A percentile compares a stretch with the other conserved stretches of the same genome.
phyloP scores from a whole-genome alignment of 2,797 vertebrate genomes.

The Pitangus sulphuratus region DNA sequence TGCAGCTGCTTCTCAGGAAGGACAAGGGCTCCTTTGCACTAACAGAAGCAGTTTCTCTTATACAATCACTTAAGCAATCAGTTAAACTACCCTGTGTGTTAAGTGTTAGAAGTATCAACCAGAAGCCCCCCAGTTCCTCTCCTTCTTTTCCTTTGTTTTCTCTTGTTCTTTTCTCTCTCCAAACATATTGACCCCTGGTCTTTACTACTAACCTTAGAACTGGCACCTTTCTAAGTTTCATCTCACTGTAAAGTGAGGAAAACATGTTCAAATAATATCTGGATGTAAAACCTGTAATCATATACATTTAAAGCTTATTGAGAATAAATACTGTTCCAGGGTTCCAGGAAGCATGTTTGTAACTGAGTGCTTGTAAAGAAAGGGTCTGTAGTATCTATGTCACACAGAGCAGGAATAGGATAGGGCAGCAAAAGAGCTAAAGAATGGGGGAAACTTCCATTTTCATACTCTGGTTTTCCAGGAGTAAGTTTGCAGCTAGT shows the following conservation, averaged over 20 bases:
- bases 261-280: neutral
- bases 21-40: neutral
- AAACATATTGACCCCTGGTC: neutral
- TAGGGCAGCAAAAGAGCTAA: rapidly evolving
- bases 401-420: neutral
- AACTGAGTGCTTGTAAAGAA: neutral
- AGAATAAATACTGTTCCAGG: neutral
- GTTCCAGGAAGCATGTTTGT: neutral
- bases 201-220: neutral
- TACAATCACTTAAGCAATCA: neutral
- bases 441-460: neutral
- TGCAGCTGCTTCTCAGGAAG: neutral
- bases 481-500: neutral
- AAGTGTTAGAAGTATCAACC: neutral
- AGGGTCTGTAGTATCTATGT: neutral
- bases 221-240: neutral
- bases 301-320: neutral
- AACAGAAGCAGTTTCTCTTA: neutral
- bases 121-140: neutral
- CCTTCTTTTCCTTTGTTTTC: neutral
- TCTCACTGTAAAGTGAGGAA: neutral
- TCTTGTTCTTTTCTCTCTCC: neutral
- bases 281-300: neutral
- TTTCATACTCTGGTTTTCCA: neutral
- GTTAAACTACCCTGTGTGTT: neutral